These are phyloP conservation scores for Nephila pilipes DNA, from an alignment of 1,140 invertebrate species.

Conservation along the genomic window DNA sequence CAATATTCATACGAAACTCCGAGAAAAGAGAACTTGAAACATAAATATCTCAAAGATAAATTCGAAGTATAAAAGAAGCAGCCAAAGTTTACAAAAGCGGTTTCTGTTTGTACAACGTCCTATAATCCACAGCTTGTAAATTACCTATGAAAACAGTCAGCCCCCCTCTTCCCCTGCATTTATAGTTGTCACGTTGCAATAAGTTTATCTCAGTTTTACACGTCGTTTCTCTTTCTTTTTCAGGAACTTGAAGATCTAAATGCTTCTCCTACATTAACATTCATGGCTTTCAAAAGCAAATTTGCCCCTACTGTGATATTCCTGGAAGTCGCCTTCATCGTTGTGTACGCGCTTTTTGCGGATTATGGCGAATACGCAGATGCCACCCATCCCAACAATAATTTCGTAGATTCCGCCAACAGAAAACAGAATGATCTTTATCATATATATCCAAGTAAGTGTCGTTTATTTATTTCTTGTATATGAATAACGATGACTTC, in stretches of 20 bases:
- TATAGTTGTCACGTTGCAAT: neutral
- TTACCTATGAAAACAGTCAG: neutral
- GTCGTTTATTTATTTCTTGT: neutral
- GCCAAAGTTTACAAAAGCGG: too few species aligned
- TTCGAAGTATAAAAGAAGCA: too few species aligned
- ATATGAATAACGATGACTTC: neutral
- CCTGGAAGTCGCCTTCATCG: slow-evolving; percentile 81
- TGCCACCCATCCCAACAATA: slow-evolving; percentile 62
- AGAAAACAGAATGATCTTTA: slow-evolving; percentile 76
- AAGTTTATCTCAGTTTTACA: neutral
- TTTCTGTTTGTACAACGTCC: too few species aligned
- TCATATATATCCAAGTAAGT: slow-evolving; percentile 79
- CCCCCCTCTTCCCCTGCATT: neutral
- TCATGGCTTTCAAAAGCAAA: slow-evolving; percentile 75
- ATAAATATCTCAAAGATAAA: too few species aligned
- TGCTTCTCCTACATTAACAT: slow-evolving; percentile 20
- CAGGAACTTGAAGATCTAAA: slow-evolving; percentile 2
- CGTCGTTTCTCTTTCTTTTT: neutral
- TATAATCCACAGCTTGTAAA: neutral
- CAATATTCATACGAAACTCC: too few species aligned
- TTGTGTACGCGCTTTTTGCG: slow-evolving; percentile 81
- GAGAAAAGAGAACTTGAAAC: too few species aligned
- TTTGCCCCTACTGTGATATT: slow-evolving; percentile 79
- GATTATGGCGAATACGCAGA: slow-evolving; percentile 80
- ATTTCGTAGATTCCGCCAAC: slow-evolving; percentile 56